Percentiles rank a stretch among this genome's conserved stretches.
phyloP scores from a whole-genome alignment of 2,797 vertebrate genomes.

The Tangara arthus region DNA sequence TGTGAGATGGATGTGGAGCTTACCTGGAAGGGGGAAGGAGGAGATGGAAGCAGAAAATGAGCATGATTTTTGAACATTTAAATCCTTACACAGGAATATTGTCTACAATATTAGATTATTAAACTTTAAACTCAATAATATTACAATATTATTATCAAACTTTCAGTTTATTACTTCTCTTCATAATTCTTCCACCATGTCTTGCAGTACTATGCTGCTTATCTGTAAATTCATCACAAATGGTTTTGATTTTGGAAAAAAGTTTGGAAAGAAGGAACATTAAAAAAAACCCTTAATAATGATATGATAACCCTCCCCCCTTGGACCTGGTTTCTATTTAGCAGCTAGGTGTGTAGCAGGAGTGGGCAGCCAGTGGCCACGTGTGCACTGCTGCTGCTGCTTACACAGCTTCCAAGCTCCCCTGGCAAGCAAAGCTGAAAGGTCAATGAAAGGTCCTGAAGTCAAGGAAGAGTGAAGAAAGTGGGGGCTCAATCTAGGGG shows the following conservation, averaged over 20 bases:
- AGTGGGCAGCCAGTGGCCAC: not conserved
- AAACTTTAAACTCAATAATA: too few relatives aligned
- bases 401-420: not conserved
- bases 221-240: not conserved
- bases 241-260: not conserved
- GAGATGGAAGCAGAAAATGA: not conserved
- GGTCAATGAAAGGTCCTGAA: not conserved
- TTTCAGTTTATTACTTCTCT: not conserved
- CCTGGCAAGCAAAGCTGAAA: not conserved
- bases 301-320: rapidly evolving
- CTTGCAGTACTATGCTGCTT: not conserved
- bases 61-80: not conserved
- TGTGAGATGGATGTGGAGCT: not conserved
- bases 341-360: not conserved
- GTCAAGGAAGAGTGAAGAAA: not conserved
- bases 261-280: not conserved
- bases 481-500: not conserved
- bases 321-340: not conserved
- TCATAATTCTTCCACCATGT: not conserved
- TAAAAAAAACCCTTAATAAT: not conserved
- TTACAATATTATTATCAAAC: too few relatives aligned
- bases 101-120: not conserved
- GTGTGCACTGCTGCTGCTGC: not conserved
- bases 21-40: conserved; percentile 11
- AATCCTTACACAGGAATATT: not conserved